Conservation (phyloP, 2,797 vertebrate species). For the Ctenosaura bakeri region DNA sequence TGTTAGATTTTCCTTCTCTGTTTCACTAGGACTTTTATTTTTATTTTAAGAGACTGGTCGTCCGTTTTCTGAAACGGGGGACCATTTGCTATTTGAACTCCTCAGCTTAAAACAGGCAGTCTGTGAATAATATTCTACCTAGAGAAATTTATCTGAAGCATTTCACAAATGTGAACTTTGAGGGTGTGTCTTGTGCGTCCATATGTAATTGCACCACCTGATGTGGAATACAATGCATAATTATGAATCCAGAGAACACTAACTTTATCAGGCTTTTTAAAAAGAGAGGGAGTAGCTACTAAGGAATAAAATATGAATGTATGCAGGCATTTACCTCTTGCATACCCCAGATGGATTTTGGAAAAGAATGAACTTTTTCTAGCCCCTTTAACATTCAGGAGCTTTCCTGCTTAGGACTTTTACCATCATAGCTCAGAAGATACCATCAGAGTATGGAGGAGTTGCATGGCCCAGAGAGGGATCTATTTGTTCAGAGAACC, state of each 20-base stretch:
- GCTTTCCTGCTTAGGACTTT: neutral
- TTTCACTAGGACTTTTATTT: slow-evolving; percentile 6
- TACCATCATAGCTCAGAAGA: neutral
- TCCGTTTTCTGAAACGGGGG: neutral
- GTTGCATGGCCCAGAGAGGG: neutral
- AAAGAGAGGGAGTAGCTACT: neutral
- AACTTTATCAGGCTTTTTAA: neutral
- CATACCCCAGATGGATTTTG: neutral
- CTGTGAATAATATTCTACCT: neutral
- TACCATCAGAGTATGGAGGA: neutral
- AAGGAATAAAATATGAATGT: neutral
- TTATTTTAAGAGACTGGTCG: neutral
- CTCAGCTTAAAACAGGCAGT: neutral
- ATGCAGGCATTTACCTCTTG: neutral
- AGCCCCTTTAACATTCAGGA: neutral
- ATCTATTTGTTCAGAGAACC: no score
- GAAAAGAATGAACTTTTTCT: neutral
- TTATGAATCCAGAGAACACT: neutral
- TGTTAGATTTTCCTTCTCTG: slow-evolving; percentile 16
- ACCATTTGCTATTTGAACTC: neutral
- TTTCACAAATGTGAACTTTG: neutral
- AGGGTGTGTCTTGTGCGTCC: no score
- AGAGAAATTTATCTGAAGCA: slow-evolving; percentile 11
- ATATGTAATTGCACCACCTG: neutral
- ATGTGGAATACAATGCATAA: neutral